Evolutionary conservation across 1,140 invertebrate genomes (phyloP), one percentile per base, ranked within the genome.

Genomic region (Leptopilina boulardi): DNA sequence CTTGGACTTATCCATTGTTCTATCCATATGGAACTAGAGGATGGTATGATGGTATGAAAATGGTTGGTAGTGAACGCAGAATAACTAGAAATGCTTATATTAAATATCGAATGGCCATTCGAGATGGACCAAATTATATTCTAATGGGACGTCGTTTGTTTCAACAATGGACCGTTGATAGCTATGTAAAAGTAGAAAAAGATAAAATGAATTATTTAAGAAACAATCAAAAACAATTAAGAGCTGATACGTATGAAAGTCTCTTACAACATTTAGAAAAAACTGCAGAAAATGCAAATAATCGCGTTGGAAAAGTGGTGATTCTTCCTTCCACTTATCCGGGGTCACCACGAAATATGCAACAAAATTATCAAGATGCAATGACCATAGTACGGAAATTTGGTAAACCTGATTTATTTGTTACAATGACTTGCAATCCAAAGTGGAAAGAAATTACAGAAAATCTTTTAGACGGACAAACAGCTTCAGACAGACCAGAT

Each of bases 371-470:
- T 87, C 70, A 91, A 89, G 88, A 84, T 91, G 38, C 82, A 90
- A 79, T 70, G 79, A 19, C 82, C 82, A 51, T 89, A 91, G 82
- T 91, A 93, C 85, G 87, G 88, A 10, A 91, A n/a, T n/a, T n/a
- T n/a, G n/a, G n/a, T n/a, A n/a, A n/a, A n/a, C n/a, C n/a, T n/a
- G n/a, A n/a, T n/a, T n/a, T 92, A 87, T 78, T 78, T 72, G 18
- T 78, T n/a, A 78, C 77, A n/a, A 89, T 93, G 38, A 93, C 92
- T 15, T 91, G 86, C 72, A 93, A 92, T 83, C 88, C 90, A 0
- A 80, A 80, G 23, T 89, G 84, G 85, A 38, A 38, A 23, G 87
- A 87, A 82, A 87, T 89, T 30, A 76, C 42, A 41, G 34, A 85
- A 38, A 78, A 84, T 21, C 73, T 89, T 11, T 74, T 86, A 38